phyloP scores from a whole-genome alignment of 1,140 invertebrate species.

The Bombus pyrosoma region DNA sequence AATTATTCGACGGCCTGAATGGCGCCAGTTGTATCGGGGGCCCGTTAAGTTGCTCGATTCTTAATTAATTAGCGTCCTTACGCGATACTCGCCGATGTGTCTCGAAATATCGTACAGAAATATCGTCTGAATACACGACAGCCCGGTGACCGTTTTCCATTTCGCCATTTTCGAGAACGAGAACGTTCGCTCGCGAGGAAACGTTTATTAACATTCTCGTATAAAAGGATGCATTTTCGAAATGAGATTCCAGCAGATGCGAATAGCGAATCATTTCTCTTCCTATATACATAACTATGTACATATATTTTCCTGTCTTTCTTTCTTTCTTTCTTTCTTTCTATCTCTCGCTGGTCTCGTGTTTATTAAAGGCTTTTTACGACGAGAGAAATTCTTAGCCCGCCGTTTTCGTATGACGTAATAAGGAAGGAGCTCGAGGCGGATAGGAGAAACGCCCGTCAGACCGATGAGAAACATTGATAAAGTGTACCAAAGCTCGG shows the following conservation, averaged over 20 bases:
- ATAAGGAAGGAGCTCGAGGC: background rate
- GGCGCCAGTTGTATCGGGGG: background rate
- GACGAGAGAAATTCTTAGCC: background rate
- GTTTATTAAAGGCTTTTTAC: constrained; percentile 4
- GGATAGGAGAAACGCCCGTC: background rate
- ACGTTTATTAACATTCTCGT: constrained; percentile 31
- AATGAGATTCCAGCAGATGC: constrained; percentile 9
- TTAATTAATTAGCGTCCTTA: constrained; percentile 40
- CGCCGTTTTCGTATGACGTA: background rate
- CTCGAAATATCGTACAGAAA: background rate
- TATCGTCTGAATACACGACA: background rate
- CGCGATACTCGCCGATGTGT: background rate
- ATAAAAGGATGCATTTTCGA: constrained; percentile 19
- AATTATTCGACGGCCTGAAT: constrained; percentile 3
- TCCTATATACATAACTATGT: background rate
- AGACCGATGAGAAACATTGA: background rate
- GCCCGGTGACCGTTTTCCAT: background rate
- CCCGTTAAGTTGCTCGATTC: constrained; percentile 21
- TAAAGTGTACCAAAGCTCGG: background rate
- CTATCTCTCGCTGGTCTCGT: background rate
- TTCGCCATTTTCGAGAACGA: background rate
- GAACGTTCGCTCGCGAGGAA: background rate
- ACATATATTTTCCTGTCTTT: background rate
- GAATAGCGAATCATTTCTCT: background rate
- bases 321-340: too few species aligned